phyloP scores from a whole-genome alignment of 1,140 invertebrate species.

The Drosophila kanapiae region DNA sequence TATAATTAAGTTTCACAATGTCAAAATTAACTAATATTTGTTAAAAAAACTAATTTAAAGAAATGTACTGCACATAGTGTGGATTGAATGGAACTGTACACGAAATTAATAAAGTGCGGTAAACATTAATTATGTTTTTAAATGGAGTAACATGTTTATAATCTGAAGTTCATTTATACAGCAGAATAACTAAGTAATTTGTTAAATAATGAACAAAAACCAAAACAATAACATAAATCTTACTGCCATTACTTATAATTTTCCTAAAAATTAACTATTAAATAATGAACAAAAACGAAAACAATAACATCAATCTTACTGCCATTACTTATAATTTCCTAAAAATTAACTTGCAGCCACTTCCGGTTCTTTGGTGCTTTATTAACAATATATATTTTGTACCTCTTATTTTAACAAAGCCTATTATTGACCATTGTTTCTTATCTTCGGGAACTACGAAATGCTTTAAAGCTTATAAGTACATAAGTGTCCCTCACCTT shows the following conservation, averaged over 20 bases:
- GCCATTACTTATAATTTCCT: too few relatives aligned
- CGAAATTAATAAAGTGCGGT: not conserved
- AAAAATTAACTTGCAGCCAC: too few relatives aligned
- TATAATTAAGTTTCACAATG: not conserved
- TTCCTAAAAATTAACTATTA: too few relatives aligned
- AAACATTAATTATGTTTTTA: not conserved
- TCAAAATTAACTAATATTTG: not conserved
- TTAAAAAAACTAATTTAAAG: not conserved
- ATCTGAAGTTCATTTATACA: too few relatives aligned
- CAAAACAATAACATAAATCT: too few relatives aligned
- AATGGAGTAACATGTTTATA: too few relatives aligned
- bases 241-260: too few relatives aligned
- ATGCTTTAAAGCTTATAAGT: constrained; percentile 5
- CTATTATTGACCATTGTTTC: not conserved
- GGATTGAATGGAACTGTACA: not conserved
- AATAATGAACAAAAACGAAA: too few relatives aligned
- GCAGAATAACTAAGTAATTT: too few relatives aligned
- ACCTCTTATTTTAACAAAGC: not conserved
- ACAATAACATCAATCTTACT: too few relatives aligned
- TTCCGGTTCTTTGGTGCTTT: not conserved
- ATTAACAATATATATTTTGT: not conserved
- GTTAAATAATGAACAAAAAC: too few relatives aligned
- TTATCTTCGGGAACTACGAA: not conserved
- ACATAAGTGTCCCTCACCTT: not conserved
- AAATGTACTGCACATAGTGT: not conserved